Evolutionary conservation across 2,888 invertebrate species (phyloP), one percentile per base, ranked within the genome.

Genomic region (Cheilosia grossa): DNA sequence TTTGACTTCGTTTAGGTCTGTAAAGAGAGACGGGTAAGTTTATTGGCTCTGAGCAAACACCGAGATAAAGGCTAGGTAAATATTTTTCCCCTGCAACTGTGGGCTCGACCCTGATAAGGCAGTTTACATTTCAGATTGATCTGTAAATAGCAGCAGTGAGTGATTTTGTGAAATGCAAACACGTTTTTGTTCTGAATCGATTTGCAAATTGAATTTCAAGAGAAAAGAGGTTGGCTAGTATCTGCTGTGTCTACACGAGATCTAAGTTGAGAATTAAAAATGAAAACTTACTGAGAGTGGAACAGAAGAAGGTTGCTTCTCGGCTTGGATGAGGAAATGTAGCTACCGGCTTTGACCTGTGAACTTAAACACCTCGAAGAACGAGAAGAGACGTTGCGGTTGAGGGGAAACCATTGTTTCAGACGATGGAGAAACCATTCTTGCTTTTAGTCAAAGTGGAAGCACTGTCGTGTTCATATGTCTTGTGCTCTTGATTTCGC

Each of bases 1-100:
- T 88, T 94, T 93, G 59, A 94, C 89, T 88, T 94, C 94, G 75
- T 91, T 90, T 13, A 90, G 85, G 86, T 91, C 92, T 91, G 87
- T 2, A 88, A 87, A 2, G 9, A 61, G 19, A 44, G 24, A 58
- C 37, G 21, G 58, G 15, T 30, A 17, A 17, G 17, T 13, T n/a
- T 86, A 85, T 53, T 44, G 53, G 72, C 4, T 10, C 27, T 1
- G 15, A 4, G 5, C 13, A 53, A 70, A 59, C 42, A 69, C 13
- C 21, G 42, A 63, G n/a, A 73, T 61, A 42, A 24, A 19, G 67
- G 61, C 17, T 64, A 21, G 9, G 47, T 3, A 53, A 72, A 82
- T 40, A 74, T 51, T 59, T 61, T 59, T 49, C 6, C 19, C 24
- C 49, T 15, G 24, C 33, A 54, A 54, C 9, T 15, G 37, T 58